Evolutionary conservation across 2,797 vertebrate genomes (phyloP), one percentile per base, ranked within the genome.

Genomic region (Etheostoma nigrum): DNA sequence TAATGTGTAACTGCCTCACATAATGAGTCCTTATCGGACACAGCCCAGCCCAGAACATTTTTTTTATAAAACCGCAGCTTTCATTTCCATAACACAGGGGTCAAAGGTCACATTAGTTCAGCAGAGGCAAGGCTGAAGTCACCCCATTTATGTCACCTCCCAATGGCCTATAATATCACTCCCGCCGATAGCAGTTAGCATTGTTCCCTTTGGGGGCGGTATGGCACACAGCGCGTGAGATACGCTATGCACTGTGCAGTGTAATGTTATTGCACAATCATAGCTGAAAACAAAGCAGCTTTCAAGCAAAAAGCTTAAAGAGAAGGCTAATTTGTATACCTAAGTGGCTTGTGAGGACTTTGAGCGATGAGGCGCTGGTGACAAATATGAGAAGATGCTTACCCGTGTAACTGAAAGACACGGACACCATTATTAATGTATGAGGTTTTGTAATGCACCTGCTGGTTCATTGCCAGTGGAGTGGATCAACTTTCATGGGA

Each of bases 361-460:
- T 74, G 61, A 71, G 61, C 53, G 71, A 84, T 58, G 64, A 72
- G 79, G 44, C 25, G 2, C 60, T 21, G 70, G 83, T 78, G 83
- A 90, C 89, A 91, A 82, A 93, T 88, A 93, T 90, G 91, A 91
- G 89, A 87, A 83, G 90, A 89, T 94, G 90, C 91, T 91, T 86
- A 82, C 90, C 82, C 87, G 86, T 92, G 91, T 94, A 94, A 95
- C 89, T 77, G 63, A 91, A 93, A 89, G 90, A 91, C 82, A 30
- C 4, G 40, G 63, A 45, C 19, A 54, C 76, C 81, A 91, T 94
- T 83, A 93, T 84, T 91, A 91, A 95, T 95, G 82, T 78, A 95
- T 93, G 90, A 92, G 86, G 84, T 85, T 87, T 93, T 89, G 93
- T 89, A 93, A 93, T 92, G 92, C 91, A 92, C 88, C 93, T 93